These are phyloP conservation scores for Myotis daubentonii DNA, from an alignment of 2,797 vertebrate species.

Conservation along the genomic window DNA sequence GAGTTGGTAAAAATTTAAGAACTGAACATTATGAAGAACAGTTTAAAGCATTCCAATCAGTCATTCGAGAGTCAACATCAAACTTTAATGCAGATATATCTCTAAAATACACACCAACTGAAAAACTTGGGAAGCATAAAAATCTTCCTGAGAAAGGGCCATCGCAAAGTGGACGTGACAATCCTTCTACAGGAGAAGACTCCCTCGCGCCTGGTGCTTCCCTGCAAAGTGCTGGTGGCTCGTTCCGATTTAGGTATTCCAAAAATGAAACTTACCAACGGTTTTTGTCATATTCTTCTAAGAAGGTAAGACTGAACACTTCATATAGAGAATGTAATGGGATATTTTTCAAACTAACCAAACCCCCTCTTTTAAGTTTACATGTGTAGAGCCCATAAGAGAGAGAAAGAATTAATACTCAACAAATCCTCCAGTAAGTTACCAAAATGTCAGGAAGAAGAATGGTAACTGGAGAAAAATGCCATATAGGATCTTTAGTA, in stretches of 20 bases:
- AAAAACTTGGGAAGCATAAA: constrained; percentile 32
- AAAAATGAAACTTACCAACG: constrained; percentile 71
- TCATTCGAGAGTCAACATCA: constrained; percentile 78
- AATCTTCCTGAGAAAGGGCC: rapidly evolving
- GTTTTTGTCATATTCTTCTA: constrained; percentile 68
- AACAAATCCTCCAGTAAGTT: background rate
- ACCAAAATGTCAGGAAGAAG: background rate
- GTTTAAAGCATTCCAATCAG: constrained; percentile 81
- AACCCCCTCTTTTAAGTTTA: background rate
- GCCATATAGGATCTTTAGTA: background rate
- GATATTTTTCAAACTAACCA: background rate
- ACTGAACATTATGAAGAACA: constrained; percentile 87
- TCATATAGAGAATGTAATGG: background rate
- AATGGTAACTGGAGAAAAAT: background rate
- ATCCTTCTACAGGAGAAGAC: rapidly evolving
- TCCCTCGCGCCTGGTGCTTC: rapidly evolving
- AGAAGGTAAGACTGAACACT: constrained; percentile 84
- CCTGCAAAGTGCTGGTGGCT: rapidly evolving
- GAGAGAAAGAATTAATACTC: background rate
- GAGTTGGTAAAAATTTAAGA: constrained; percentile 87
- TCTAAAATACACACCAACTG: constrained; percentile 86
- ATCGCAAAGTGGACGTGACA: rapidly evolving
- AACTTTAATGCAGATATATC: constrained; percentile 77
- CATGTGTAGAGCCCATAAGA: background rate
- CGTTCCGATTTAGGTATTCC: rapidly evolving